Evolutionary conservation across 2,113 vertebrate species (phyloP).

Genomic region (Python bivittatus): DNA sequence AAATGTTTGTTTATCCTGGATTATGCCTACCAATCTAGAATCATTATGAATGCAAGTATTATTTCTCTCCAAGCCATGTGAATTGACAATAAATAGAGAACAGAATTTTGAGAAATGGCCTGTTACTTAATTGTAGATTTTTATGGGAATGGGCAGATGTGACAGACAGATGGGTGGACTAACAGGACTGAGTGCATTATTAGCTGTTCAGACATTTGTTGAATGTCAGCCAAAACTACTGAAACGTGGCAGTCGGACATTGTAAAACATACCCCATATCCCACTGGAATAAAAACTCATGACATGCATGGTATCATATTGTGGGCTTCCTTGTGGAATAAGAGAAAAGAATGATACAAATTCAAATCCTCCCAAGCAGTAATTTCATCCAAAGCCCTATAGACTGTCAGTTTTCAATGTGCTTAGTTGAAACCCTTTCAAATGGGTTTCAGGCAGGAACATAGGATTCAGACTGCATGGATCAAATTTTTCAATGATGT

Average conservation of each 20-base stretch:
- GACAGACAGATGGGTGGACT: conserved; percentile 65
- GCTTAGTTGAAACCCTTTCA: neutral
- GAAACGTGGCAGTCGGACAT: conserved; percentile 51
- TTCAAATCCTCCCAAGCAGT: neutral
- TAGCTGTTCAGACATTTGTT: conserved; percentile 64
- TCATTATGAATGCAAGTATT: conserved; percentile 31
- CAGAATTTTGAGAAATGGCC: conserved; percentile 48
- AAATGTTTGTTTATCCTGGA: conserved; percentile 32
- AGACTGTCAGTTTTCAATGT: conserved; percentile 16
- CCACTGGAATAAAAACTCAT: conserved; percentile 38
- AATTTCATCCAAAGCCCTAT: conserved; percentile 9
- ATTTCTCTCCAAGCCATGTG: conserved; percentile 53
- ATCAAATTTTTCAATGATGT: neutral
- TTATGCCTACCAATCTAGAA: conserved; percentile 42
- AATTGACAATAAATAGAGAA: conserved; percentile 30
- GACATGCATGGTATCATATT: conserved; percentile 18
- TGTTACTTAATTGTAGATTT: conserved; percentile 57
- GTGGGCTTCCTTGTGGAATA: conserved; percentile 20
- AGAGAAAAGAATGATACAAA: conserved; percentile 25
- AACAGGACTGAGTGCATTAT: conserved; percentile 62
- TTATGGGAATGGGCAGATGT: conserved; percentile 59
- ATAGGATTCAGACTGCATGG: neutral
- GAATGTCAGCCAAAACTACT: conserved; percentile 64
- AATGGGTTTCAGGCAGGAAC: neutral
- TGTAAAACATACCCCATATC: conserved; percentile 58